Percentiles rank a stretch among this genome's conserved stretches.
Evolutionary conservation across 2,113 vertebrate species (phyloP).

Genomic region (human (Homo sapiens)): DNA sequence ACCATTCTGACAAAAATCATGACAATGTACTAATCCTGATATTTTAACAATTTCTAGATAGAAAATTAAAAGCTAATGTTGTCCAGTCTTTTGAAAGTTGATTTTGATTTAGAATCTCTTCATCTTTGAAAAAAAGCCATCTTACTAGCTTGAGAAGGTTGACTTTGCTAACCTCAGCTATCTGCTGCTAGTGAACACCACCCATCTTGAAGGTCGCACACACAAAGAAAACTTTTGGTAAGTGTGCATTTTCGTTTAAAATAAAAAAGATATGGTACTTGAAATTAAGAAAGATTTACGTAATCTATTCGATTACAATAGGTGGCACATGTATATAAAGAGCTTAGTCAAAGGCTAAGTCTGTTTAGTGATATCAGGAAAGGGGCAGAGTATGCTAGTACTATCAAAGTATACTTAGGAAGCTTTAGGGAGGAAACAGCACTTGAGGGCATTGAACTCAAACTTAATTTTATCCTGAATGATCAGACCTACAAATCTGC

Average conservation of each 20-base stretch:
- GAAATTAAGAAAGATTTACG: background rate
- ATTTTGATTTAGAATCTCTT: background rate
- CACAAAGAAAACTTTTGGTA: background rate
- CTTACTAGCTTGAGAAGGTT: background rate
- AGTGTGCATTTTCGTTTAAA: background rate
- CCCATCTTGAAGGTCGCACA: background rate
- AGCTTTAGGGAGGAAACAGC: background rate
- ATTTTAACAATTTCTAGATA: background rate
- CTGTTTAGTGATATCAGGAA: background rate
- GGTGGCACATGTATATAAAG: background rate
- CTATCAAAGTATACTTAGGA: background rate
- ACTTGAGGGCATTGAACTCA: background rate
- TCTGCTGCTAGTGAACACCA: background rate
- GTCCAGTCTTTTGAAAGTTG: background rate
- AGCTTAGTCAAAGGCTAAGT: background rate
- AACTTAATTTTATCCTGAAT: slow-evolving; percentile 9
- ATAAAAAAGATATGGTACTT: background rate
- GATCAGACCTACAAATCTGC: background rate
- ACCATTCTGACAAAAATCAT: background rate
- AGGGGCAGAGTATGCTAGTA: background rate
- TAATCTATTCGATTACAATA: background rate
- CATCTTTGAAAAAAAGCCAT: background rate
- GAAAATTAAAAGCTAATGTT: slow-evolving; percentile 10
- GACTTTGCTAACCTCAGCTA: background rate
- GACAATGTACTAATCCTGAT: background rate